Evolutionary conservation across 2,797 vertebrate genomes (phyloP), one percentile per base, ranked within the genome.

Genomic region (Kryptolebias ocellatus): DNA sequence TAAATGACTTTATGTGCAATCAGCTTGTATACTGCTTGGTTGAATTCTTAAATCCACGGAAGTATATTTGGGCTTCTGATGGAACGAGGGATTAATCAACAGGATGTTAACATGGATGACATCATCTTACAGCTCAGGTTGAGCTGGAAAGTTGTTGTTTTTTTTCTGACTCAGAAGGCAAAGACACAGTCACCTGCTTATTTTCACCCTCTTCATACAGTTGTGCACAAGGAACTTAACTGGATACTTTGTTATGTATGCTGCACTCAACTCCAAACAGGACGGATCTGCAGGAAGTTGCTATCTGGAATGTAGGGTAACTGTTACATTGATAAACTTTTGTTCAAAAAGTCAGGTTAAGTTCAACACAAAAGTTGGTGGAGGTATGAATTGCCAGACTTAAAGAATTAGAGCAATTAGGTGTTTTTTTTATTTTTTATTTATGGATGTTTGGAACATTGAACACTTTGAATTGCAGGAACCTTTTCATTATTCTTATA

Each of bases 41-140:
- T 87, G 87, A 72, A 74, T 89, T 90, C 76, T 84, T 69, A 89
- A 89, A 92, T 91, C 90, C 79, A 12, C 72, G 76, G 86, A 72
- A 87, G 73, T 85, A 83, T 87, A 88, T 83, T 89, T 83, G 85
- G 83, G 68, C 79, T 85, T 86, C 7, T 17, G 75, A 90, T 87
- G 82, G 86, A 91, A 87, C 79, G 54, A 84, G 76, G 83, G 83
- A 93, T 93, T 91, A 92, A 91, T 93, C 89, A 90, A 70, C 54
- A 12, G 70, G 70, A 86, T 87, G 80, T 64, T 83, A 64, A 84
- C 85, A 76, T 72, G 45, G 51, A 66, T 93, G 87, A 92, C 89
- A 89, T 93, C 91, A 93, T 84, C 74, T 74, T 53, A 58, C 39
- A 44, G 79, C 71, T 66, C 70, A 64, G 66, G 70, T 85, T 75